Evolutionary conservation across 2,797 vertebrate genomes (phyloP), one percentile per base, ranked within the genome.

Genomic region (Mionectes olivaceus): DNA sequence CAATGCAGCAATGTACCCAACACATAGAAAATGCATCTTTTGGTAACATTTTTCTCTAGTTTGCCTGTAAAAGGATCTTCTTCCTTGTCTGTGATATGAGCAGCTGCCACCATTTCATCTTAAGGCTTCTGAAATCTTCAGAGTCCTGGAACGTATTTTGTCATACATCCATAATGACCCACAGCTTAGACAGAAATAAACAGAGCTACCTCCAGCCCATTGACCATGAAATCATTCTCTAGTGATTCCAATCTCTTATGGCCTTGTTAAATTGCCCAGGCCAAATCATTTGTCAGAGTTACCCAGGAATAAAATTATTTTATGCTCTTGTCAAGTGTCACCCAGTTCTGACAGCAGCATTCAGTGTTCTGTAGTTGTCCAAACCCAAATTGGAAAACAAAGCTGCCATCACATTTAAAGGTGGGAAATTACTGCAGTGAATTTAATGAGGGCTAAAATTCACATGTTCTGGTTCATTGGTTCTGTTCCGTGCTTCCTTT

Each of bases 201-300:
- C 76, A 89, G 70, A 77, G 71, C 60, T 83, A 68, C 53, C 84
- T 94, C 59, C 88, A 94, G 85, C 67, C 76, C 81, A 80, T 2
- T 95, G 88, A 75, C 88, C 83, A 57, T 93, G 87, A 96, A 92
- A 96, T 87, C 44, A 68, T 89, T 91, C 71, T 93, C 53, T 77
- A 92, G 83, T 74, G 80, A 90, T 90, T 95, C 69, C 80, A 93
- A 46, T 90, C 77, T 94, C 70, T 81, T 91, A 61, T 52, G 90
- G 80, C 81, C 88, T 82, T 95, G 92, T 93, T 95, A 82, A 96
- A 92, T 95, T 95, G 89, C 49, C 52, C 77, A 90, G 81, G 60
- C 56, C 60, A 89, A 96, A 93, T 73, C 0, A 89, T 90, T 90
- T 92, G 61, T 89, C 74, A 90, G 77, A 83, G 67, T 74, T 79